These are phyloP conservation scores for Cathartes aura DNA, from an alignment of 2,113 vertebrate species.

Conservation along the genomic window DNA sequence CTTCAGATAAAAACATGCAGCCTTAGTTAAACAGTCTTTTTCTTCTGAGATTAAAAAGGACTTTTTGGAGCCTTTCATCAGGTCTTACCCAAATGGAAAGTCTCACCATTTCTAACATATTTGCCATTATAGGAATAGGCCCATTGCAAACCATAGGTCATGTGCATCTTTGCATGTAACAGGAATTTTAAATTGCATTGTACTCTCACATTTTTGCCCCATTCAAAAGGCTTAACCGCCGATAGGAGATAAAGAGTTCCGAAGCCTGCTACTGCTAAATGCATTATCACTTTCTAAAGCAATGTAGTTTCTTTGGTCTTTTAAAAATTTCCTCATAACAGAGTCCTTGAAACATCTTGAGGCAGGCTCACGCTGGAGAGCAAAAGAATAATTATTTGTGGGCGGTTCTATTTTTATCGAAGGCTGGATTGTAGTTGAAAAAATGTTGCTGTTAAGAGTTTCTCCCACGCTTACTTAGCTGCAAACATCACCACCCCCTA, in stretches of 20 bases:
- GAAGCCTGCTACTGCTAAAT: constrained; percentile 4
- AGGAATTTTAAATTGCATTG: constrained; percentile 52
- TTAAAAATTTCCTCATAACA: constrained; percentile 26
- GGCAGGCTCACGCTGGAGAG: constrained; percentile 30
- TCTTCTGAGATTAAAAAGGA: neutral
- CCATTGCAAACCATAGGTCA: constrained; percentile 23
- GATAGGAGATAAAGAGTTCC: constrained; percentile 31
- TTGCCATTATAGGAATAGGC: constrained; percentile 19
- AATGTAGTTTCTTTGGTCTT: constrained; percentile 46
- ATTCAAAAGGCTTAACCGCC: constrained; percentile 43
- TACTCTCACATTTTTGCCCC: constrained; percentile 10
- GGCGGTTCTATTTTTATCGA: constrained; percentile 39
- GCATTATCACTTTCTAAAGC: constrained; percentile 52
- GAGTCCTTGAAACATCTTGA: constrained; percentile 58
- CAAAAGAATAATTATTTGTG: constrained; percentile 46
- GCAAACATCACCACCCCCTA: neutral
- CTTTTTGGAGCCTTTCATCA: constrained; percentile 9
- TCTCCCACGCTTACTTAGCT: neutral
- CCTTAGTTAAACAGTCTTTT: constrained; percentile 18
- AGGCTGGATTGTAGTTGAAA: constrained; percentile 12
- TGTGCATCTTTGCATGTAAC: constrained; percentile 56
- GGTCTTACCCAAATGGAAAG: constrained; percentile 8
- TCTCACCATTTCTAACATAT: neutral
- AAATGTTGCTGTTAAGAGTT: neutral
- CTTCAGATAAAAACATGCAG: constrained; percentile 41